Evolutionary conservation across 1,140 invertebrate species (phyloP).

Genomic region (Drosophila grimshawi): DNA sequence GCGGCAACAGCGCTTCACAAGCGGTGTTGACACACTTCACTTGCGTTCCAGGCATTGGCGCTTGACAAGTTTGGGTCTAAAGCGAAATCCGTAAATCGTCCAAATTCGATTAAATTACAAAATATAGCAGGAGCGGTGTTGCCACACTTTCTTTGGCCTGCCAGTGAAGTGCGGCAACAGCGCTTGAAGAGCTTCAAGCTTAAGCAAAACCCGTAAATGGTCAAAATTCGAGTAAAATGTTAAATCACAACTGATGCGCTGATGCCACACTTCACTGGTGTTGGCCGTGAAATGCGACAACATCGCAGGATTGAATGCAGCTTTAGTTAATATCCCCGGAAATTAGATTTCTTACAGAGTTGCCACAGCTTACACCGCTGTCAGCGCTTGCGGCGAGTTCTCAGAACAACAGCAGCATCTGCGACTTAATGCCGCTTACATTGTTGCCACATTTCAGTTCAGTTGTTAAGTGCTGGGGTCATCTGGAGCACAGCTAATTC

Average conservation of each 20-base stretch:
- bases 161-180: slow-evolving; percentile 3
- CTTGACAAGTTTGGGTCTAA: not conserved
- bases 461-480: slow-evolving; percentile 1
- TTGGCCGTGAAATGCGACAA: not conserved
- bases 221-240: not conserved
- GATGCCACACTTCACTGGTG: slow-evolving; percentile 5
- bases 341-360: slow-evolving; percentile 5
- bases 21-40: not conserved
- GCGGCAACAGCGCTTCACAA: slow-evolving; percentile 15
- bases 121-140: not conserved
- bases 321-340: not conserved
- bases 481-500: slow-evolving; percentile 32
- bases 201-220: not conserved
- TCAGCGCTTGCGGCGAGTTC: not conserved
- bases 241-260: not conserved
- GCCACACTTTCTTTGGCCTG: not conserved
- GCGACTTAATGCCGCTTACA: not conserved
- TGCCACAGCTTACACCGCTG: slow-evolving; percentile 5
- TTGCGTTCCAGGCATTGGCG: not conserved
- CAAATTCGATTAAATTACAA: not conserved
- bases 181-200: not conserved
- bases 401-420: not conserved
- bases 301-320: not conserved
- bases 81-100: not conserved
- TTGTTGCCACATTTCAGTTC: slow-evolving; percentile 17